These are phyloP conservation scores for rat (Rattus norvegicus) DNA, from an alignment of 2,113 vertebrate genomes.

Conservation along the genomic window GRCr8 NC_086021.1:137257501-137258000, in stretches of 20 bases:
- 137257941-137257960: background rate
- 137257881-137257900: background rate
- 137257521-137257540: conserved; percentile 64
- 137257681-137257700: conserved; percentile 56
- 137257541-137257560: conserved; percentile 52
- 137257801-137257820: background rate
- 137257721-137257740: background rate
- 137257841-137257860: background rate
- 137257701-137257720: background rate
- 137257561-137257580: background rate
- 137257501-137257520: conserved; percentile 65
- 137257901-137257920: background rate
- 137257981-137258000: too few species aligned
- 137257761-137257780: background rate
- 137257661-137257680: conserved; percentile 71
- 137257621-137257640: conserved; percentile 65
- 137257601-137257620: conserved; percentile 78
- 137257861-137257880: background rate
- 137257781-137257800: background rate
- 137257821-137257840: background rate
- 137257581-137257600: background rate
- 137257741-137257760: background rate
- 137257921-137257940: background rate
- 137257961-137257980: background rate
- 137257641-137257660: conserved; percentile 74